Base-by-base conservation (phyloP, 1,140 invertebrate genomes). In the Drosophila seguyi region DNA sequence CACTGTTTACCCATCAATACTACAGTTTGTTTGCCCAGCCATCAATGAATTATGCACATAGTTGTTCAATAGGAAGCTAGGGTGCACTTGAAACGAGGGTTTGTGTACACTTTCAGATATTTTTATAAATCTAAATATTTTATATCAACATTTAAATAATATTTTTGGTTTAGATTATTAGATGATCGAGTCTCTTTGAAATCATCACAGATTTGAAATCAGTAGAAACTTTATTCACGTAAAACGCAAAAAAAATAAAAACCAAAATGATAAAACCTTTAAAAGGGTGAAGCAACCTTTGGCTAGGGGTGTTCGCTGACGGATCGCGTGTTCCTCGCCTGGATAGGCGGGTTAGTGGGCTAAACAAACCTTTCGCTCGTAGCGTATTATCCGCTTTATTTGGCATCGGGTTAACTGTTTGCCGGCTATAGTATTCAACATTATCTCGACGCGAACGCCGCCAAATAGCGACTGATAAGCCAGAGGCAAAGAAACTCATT, bases 331-430 rank as follows among this genome's bases (percentile, higher is more conserved):
- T 53, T 53, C 6, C n/a, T 4, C 3, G 14, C 2, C 13, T 36
- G 16, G 8, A 53, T 16, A 1, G 27, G 27, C 63, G 45, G 36
- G 41, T 41, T 27, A 52, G 52, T 55, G 52, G 52, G 34, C 27
- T n/a, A 39, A 47, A 78, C 83, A 59, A 72, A 80, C 84, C 76
- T 84, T 79, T 80, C 84, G 50, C 31, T 84, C 82, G 20, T 63
- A 81, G 62, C 57, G 59, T 44, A 81, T 86, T 59, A 88, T 72
- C 61, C 65, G 68, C 59, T 84, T 69, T 18, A 88, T 53, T 69
- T 78, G 65, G 38, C 25, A 53, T 6, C 80, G 67, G 62, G 72
- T 87, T 60, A 80, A 61, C 14, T 41, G 38, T 67, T 78, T 76
- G 47, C 52, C 36, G 47, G 62, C 38, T 36, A 38, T 66, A 73